phyloP scores from a whole-genome alignment of 1,140 invertebrate species.

The Mamestra configurata region DNA sequence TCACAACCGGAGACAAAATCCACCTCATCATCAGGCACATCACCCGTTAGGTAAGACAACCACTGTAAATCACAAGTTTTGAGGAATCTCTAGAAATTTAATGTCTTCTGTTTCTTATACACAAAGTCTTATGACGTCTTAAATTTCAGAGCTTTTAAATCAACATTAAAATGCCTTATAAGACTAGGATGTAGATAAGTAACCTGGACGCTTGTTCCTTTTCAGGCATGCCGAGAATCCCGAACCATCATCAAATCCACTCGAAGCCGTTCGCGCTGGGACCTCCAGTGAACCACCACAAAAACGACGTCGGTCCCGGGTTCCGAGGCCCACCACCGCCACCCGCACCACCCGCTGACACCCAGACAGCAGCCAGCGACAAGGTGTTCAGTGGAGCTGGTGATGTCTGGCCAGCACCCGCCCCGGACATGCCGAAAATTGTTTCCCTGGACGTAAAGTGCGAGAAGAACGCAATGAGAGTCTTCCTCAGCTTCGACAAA shows the following conservation, averaged over 20 bases:
- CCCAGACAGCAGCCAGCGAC: slow-evolving; percentile 86
- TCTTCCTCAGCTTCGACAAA: slow-evolving; percentile 97
- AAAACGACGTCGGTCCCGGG: slow-evolving; percentile 79
- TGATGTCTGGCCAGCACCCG: slow-evolving; percentile 94
- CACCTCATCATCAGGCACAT: slow-evolving; percentile 88
- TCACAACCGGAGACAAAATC: slow-evolving; percentile 81
- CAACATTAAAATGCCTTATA: too few relatives aligned
- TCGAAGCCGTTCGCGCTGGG: slow-evolving; percentile 83
- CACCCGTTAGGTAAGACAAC: slow-evolving; percentile 80
- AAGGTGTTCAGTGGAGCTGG: slow-evolving; percentile 88
- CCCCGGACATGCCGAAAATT: slow-evolving; percentile 96
- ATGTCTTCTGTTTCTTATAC: too few relatives aligned
- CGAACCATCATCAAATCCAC: slow-evolving; percentile 86
- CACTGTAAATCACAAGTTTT: too few relatives aligned
- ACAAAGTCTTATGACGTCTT: neutral
- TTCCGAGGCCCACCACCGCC: slow-evolving; percentile 91
- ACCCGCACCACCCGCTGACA: slow-evolving; percentile 84
- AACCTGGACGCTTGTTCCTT: slow-evolving; percentile 40
- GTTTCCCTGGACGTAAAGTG: slow-evolving; percentile 97
- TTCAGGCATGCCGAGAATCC: slow-evolving; percentile 84
- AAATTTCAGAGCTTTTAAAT: too few relatives aligned
- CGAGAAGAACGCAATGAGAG: slow-evolving; percentile 97
- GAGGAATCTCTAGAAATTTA: too few relatives aligned
- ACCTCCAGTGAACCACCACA: slow-evolving; percentile 86
- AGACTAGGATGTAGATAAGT: neutral